Conservation (phyloP, 2,797 vertebrate species). For the Nannoperca obscura region DNA sequence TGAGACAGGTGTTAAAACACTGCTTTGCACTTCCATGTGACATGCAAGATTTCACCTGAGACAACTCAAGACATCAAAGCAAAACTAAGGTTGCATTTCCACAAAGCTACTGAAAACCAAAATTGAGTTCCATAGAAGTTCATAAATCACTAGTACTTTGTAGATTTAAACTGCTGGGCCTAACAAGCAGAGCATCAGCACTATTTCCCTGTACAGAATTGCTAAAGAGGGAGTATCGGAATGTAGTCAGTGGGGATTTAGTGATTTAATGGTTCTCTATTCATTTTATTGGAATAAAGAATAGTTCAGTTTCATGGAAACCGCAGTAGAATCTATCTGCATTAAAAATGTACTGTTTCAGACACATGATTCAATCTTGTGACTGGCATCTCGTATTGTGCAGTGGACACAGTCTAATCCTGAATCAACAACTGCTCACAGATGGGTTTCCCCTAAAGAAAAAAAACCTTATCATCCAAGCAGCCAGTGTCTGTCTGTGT, state of each 20-base stretch:
- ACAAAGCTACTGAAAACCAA: neutral
- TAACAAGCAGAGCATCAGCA: neutral
- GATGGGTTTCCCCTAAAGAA: conserved; percentile 36
- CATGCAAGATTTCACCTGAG: conserved; percentile 30
- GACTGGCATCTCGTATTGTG: conserved; percentile 17
- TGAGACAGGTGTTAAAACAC: conserved; percentile 59
- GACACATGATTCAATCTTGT: conserved; percentile 16
- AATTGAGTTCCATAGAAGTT: neutral
- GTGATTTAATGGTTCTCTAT: conserved; percentile 2
- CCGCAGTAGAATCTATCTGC: neutral
- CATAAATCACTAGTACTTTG: neutral
- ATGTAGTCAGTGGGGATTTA: conserved; percentile 8
- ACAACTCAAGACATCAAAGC: conserved; percentile 16
- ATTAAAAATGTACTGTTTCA: conserved; percentile 6
- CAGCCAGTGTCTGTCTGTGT: neutral
- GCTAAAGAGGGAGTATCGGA: neutral
- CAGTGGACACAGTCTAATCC: conserved; percentile 24
- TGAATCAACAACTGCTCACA: conserved; percentile 33
- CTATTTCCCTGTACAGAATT: neutral
- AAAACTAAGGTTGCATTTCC: conserved; percentile 4
- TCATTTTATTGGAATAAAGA: neutral
- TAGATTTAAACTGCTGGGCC: neutral
- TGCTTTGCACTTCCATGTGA: conserved; percentile 51
- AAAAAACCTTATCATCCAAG: conserved; percentile 31
- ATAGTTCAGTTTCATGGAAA: neutral